These are phyloP conservation scores for Oostethus manadensis DNA, from an alignment of 2,113 vertebrate genomes.

Conservation along the genomic window DNA sequence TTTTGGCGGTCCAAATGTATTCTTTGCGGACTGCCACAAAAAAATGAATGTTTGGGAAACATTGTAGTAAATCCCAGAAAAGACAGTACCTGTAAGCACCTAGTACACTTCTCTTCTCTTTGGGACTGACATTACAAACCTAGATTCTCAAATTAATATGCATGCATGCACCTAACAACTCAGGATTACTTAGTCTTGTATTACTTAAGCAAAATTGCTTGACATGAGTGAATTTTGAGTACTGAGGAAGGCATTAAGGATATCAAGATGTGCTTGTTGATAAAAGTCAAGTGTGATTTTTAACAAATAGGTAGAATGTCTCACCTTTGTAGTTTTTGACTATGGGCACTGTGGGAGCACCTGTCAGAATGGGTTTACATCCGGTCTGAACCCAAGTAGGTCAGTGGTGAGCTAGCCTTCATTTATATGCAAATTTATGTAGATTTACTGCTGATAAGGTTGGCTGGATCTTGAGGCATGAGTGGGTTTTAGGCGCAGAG, in stretches of 20 bases:
- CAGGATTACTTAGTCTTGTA: background rate
- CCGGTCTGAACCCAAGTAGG: conserved; percentile 56
- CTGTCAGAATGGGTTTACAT: conserved; percentile 59
- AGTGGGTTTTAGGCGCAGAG: conserved; percentile 39
- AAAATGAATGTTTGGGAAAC: too few species aligned
- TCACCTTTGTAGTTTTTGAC: conserved; percentile 22
- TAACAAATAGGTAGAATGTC: conserved; percentile 8
- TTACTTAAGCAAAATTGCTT: background rate
- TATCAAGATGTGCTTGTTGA: background rate
- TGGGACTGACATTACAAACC: background rate
- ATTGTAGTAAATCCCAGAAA: too few species aligned
- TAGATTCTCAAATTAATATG: background rate
- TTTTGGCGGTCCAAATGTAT: too few species aligned
- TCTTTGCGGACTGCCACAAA: too few species aligned
- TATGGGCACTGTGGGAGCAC: conserved; percentile 52
- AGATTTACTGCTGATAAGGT: conserved; percentile 66
- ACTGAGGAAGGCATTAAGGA: background rate
- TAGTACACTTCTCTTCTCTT: too few species aligned
- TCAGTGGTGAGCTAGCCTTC: conserved; percentile 57
- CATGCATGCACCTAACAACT: background rate
- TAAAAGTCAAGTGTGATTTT: conserved; percentile 24
- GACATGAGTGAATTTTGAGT: rapidly evolving
- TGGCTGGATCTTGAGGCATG: conserved; percentile 58
- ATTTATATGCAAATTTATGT: conserved; percentile 71
- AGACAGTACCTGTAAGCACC: too few species aligned